Base-by-base conservation (phyloP, 37 sponge, comb jelly and placozoan genomes). In the Sycon ciliatum region DNA sequence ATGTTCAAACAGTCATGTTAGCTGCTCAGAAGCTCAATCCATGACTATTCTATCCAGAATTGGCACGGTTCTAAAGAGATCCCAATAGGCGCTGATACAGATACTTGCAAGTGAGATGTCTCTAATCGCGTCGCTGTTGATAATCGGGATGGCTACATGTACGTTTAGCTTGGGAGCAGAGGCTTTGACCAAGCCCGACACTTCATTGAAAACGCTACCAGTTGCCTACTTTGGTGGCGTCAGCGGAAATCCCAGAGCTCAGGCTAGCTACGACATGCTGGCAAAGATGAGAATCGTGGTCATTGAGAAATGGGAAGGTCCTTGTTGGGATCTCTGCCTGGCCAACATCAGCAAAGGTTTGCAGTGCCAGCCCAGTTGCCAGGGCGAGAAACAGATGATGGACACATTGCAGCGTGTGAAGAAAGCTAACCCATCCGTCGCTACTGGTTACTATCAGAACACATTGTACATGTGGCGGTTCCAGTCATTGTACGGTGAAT, bases 231-330 rank as follows among this genome's bases (percentile, higher is more conserved):
- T 71, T 46, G 72, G 72, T 18, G 72, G 72, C 22, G 72, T 71
- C 72, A 71, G 53, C 55, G 46, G 72, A 31, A 71, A 1, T 4
- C 33, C 46, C 20, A 71, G 72, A 9, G 3, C 72, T 1, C 55
- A 71, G 30, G 72, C 46, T 4, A 71, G 53, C 30, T 54, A 54
- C 56, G 55, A 71, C 1, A 71, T 71, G 72, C 55, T 71, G 32
- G 72, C 72, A 18, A 71, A 71, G 54, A 42, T 71, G 55, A 34
- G 72, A n/a, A 37, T 71, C 3, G 36, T 71, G 32, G 72, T 71
- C 29, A 71, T 71, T 71, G 72, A 71, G 72, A 71, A 71, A 71
- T 71, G 72, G 72, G 72, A 71, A 28, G 72, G 72, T 1, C 72
- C 72, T n/a, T 71, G 72, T 33, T 71, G 72, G 72, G 46, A 71